phyloP scores from a whole-genome alignment of 2,888 invertebrate genomes.

The Prenolepis imparis region DNA sequence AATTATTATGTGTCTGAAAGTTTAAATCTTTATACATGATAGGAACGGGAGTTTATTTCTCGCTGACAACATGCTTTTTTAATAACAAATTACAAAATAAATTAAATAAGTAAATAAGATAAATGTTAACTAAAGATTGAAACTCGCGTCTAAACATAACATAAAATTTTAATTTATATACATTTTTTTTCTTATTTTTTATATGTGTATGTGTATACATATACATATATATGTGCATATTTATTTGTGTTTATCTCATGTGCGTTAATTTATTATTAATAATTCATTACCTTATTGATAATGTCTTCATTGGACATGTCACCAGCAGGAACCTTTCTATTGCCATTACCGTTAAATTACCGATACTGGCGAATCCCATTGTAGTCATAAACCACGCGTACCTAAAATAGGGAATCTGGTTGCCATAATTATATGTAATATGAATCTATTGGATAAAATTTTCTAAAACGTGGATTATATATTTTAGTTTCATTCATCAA shows the following conservation, averaged over 20 bases:
- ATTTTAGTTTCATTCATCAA: neutral
- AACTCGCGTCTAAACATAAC: neutral
- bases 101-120: neutral
- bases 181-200: neutral
- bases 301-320: constrained; percentile 87
- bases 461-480: neutral
- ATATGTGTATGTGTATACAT: neutral
- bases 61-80: neutral
- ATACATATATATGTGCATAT: neutral
- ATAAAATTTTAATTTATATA: neutral
- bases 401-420: constrained; percentile 65
- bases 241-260: neutral
- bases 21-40: neutral
- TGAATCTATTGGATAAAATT: neutral
- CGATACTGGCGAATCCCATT: constrained; percentile 87
- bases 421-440: constrained; percentile 5
- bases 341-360: constrained; percentile 91
- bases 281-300: constrained; percentile 77
- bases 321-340: constrained; percentile 92
- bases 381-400: constrained; percentile 82
- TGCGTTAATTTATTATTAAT: neutral
- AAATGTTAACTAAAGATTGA: neutral
- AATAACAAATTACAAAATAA: neutral
- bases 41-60: neutral
- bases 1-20: neutral